Conservation (phyloP, 2,113 vertebrate species). For the Antennarius striatus region DNA sequence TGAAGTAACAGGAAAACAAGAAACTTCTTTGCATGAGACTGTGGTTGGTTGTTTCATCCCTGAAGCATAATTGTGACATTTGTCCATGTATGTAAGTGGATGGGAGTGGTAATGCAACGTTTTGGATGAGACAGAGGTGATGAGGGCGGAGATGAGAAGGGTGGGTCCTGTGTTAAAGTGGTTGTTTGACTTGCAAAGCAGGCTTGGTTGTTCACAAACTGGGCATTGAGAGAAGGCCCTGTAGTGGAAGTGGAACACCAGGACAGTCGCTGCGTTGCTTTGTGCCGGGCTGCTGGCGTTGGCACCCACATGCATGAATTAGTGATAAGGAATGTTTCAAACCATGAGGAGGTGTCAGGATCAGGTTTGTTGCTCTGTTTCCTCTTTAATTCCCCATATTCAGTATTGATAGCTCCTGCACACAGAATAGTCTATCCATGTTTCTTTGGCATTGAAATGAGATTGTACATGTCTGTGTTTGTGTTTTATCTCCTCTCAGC, state of each 20-base stretch:
- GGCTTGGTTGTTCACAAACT: constrained; percentile 44
- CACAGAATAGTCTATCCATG: constrained; percentile 44
- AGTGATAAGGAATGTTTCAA: constrained; percentile 81
- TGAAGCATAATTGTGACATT: constrained; percentile 24
- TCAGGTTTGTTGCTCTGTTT: constrained; percentile 80
- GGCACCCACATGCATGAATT: constrained; percentile 81
- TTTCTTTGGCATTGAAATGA: constrained; percentile 33
- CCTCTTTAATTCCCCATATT: constrained; percentile 55
- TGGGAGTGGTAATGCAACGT: constrained; percentile 21
- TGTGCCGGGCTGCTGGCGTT: constrained; percentile 64
- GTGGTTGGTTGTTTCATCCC: constrained; percentile 22
- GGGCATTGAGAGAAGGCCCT: constrained; percentile 38
- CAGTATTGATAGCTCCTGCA: constrained; percentile 65
- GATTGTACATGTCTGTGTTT: constrained; percentile 30
- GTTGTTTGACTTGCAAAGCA: constrained; percentile 84
- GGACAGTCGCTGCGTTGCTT: constrained; percentile 46
- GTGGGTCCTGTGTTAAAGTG: constrained; percentile 42
- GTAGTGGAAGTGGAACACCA: constrained; percentile 47
- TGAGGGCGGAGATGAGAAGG: constrained; percentile 48
- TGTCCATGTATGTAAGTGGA: constrained; percentile 9
- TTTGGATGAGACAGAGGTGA: constrained; percentile 28
- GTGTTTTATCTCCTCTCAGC: constrained; percentile 69
- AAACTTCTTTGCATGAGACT: constrained; percentile 23
- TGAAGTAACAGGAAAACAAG: constrained; percentile 17
- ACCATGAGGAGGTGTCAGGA: constrained; percentile 81